Conservation (phyloP, 2,888 invertebrate genomes). For the Agrotis segetum region DNA sequence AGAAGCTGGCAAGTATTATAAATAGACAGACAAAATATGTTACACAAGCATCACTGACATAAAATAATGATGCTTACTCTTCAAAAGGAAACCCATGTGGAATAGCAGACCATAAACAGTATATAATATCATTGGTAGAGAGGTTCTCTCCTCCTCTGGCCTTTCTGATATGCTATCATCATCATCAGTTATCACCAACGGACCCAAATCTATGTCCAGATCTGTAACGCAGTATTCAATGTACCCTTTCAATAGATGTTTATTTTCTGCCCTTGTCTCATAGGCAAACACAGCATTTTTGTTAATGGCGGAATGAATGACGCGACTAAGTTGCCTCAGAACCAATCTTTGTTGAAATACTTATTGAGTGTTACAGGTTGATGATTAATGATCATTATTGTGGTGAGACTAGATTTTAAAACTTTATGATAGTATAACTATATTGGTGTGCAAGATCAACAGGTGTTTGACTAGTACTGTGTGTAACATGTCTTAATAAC, state of each 20-base stretch:
- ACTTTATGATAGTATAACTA: not conserved
- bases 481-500: not conserved
- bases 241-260: constrained; percentile 14
- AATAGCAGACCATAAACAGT: constrained; percentile 88
- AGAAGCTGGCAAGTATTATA: constrained; percentile 34
- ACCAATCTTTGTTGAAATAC: not conserved
- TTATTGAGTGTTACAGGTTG: not conserved
- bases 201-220: constrained; percentile 86
- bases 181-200: constrained; percentile 81
- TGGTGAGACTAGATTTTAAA: not conserved
- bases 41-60: constrained; percentile 69
- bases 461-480: not conserved
- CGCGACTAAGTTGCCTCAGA: not conserved
- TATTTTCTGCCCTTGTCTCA: constrained; percentile 18
- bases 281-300: constrained; percentile 23
- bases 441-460: not conserved
- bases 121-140: constrained; percentile 87
- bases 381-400: constrained; percentile 10
- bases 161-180: constrained; percentile 79
- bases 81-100: constrained; percentile 88
- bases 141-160: constrained; percentile 77
- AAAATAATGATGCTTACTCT: constrained; percentile 87
- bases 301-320: constrained; percentile 14
- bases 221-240: constrained; percentile 81
- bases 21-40: constrained; percentile 42